These are phyloP conservation scores for Trachelus troglodyta DNA, from an alignment of 2,888 invertebrate species.

Conservation along the genomic window DNA sequence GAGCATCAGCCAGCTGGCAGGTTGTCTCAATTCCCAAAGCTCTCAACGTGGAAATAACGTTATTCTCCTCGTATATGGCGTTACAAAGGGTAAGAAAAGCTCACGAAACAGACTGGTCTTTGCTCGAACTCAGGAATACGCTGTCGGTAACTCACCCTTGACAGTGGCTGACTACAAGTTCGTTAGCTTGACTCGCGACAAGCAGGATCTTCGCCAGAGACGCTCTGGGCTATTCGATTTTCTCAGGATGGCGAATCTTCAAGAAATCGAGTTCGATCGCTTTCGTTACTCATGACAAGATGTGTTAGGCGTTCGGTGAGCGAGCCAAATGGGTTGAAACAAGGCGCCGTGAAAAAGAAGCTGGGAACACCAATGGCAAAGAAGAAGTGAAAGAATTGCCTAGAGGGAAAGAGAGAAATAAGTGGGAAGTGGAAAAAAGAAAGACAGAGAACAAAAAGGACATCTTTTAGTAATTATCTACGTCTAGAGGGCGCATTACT, in stretches of 20 bases:
- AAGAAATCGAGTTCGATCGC: neutral
- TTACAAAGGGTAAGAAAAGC: neutral
- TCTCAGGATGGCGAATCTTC: neutral
- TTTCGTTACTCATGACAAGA: neutral
- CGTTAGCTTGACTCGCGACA: neutral
- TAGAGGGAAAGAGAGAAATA: slow-evolving; percentile 18
- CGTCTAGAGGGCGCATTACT: slow-evolving; percentile 42
- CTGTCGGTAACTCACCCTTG: neutral
- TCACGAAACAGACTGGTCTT: neutral
- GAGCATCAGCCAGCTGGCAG: slow-evolving; percentile 13
- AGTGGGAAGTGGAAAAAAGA: slow-evolving; percentile 13
- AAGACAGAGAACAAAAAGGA: slow-evolving; percentile 3
- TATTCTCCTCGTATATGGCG: slow-evolving; percentile 1
- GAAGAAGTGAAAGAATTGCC: slow-evolving; percentile 5
- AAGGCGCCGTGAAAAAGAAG: neutral
- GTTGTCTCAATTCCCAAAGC: slow-evolving; percentile 19
- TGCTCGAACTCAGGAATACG: neutral
- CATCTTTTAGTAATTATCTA: slow-evolving; percentile 46
- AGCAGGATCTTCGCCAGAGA: neutral
- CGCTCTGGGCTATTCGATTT: neutral
- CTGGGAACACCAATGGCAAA: neutral
- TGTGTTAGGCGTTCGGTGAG: neutral
- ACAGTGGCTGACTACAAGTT: neutral
- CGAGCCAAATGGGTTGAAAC: neutral
- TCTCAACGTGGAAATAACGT: slow-evolving; percentile 20